These are phyloP conservation scores for Peromyscus aztecus DNA, from an alignment of 2,797 vertebrate genomes.

Conservation along the genomic window DNA sequence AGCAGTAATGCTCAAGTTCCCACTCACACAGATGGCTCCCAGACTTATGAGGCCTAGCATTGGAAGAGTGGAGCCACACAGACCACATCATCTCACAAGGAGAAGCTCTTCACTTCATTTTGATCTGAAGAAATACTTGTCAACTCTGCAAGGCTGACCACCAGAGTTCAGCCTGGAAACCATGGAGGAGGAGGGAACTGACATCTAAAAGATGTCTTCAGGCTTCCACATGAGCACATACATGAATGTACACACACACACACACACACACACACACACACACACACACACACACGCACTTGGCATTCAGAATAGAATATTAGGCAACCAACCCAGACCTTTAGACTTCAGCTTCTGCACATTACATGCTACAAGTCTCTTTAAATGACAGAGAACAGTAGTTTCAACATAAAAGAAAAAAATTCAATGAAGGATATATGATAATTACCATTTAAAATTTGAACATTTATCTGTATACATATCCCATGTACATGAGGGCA, in stretches of 20 bases:
- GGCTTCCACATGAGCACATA: neutral
- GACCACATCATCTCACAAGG: neutral
- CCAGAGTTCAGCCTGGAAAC: neutral
- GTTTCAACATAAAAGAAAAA: neutral
- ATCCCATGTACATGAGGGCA: neutral
- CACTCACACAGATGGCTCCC: neutral
- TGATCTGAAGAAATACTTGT: neutral
- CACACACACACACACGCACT: neutral
- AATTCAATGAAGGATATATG: neutral
- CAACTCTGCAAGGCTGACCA: neutral
- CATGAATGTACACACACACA: neutral
- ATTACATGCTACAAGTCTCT: neutral
- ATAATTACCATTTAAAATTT: neutral
- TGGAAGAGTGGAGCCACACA: neutral
- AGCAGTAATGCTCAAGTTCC: slow-evolving; percentile 59
- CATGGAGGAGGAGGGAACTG: neutral
- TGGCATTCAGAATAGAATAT: neutral
- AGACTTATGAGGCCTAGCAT: accelerated
- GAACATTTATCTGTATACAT: neutral
- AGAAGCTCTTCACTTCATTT: neutral
- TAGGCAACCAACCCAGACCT: neutral
- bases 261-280: neutral
- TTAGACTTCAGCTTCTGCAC: neutral
- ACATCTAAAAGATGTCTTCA: neutral
- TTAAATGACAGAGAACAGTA: neutral